These are phyloP conservation scores for Oscheius sp. DNA, from an alignment of 2,888 invertebrate species.

Conservation along the genomic window DNA sequence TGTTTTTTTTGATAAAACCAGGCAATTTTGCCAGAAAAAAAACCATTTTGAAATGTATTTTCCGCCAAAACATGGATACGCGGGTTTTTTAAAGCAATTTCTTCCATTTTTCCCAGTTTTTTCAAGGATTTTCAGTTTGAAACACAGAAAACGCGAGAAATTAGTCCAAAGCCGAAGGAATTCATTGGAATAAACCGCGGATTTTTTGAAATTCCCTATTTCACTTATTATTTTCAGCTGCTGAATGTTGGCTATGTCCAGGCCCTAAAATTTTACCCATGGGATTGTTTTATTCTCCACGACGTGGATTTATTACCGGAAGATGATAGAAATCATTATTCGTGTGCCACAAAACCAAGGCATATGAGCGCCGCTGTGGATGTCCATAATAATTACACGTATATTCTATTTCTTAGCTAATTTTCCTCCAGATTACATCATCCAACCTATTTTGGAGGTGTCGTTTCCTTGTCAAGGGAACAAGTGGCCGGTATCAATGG, in stretches of 20 bases:
- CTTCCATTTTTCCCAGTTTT: background rate
- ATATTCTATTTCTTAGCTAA: constrained; percentile 34
- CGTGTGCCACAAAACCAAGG: constrained; percentile 67
- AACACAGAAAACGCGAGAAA: too few relatives aligned
- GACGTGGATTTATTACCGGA: constrained; percentile 74
- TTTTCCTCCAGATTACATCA: constrained; percentile 88
- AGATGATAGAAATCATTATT: constrained; percentile 73
- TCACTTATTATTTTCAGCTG: constrained; percentile 73
- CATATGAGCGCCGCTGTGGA: constrained; percentile 73
- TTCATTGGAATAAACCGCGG: too few relatives aligned
- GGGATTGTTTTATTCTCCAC: constrained; percentile 75
- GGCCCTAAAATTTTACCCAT: constrained; percentile 79
- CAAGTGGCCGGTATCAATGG: constrained; percentile 88
- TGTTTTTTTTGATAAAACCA: too few relatives aligned
- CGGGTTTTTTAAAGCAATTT: background rate
- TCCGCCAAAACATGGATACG: background rate
- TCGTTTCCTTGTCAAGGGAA: constrained; percentile 87
- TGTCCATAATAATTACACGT: constrained; percentile 72
- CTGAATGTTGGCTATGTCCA: constrained; percentile 96
- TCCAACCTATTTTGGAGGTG: constrained; percentile 90
- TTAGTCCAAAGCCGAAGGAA: too few relatives aligned
- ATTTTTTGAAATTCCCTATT: too few relatives aligned
- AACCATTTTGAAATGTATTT: too few relatives aligned
- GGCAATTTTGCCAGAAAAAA: too few relatives aligned
- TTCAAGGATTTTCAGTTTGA: too few relatives aligned